Base-by-base conservation (phyloP, 2,888 invertebrate species). In the Rosalia funebris region DNA sequence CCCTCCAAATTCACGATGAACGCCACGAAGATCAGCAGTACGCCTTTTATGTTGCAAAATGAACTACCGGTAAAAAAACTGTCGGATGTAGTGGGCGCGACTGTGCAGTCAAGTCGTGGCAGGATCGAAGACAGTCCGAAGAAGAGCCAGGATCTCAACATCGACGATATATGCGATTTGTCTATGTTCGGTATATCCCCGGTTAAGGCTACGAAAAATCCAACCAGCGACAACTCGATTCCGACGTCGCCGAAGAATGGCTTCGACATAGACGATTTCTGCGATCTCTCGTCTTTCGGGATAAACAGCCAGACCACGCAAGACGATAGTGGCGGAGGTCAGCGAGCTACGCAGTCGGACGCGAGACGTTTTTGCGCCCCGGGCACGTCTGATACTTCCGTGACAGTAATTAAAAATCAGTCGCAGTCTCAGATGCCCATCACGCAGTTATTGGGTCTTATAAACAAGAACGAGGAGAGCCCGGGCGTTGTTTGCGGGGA, bases 271-370 rank as follows among this genome's bases (percentile, higher is more conserved):
- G 57, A 57, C 39, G 65, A 70, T 19, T 56, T 70, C 52, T 71
- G 68, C 37, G 73, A 75, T 62, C 59, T 75, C 41, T 71, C 72
- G 4, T 44, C 65, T 17, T 75, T 73, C 64, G 72, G 71, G 20
- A 61, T 72, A 47, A 5, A 3, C 10, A 34, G 10, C 11, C 34
- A 34, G 11, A 34, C 3, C 2, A 34, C 3, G 11, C 5, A 7
- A n/a, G 34, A 34, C 5, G 34, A 34, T 34, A 34, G n/a, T n/a
- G n/a, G n/a, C n/a, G n/a, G n/a, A n/a, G n/a, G n/a, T n/a, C n/a
- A n/a, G n/a, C n/a, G n/a, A n/a, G n/a, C n/a, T n/a, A n/a, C n/a
- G n/a, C n/a, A n/a, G n/a, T n/a, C n/a, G n/a, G n/a, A n/a, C n/a
- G n/a, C n/a, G n/a, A n/a, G n/a, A n/a, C n/a, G n/a, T n/a, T n/a